Evolutionary conservation across 1,140 invertebrate genomes (phyloP).

Genomic region (Coelopa frigida): DNA sequence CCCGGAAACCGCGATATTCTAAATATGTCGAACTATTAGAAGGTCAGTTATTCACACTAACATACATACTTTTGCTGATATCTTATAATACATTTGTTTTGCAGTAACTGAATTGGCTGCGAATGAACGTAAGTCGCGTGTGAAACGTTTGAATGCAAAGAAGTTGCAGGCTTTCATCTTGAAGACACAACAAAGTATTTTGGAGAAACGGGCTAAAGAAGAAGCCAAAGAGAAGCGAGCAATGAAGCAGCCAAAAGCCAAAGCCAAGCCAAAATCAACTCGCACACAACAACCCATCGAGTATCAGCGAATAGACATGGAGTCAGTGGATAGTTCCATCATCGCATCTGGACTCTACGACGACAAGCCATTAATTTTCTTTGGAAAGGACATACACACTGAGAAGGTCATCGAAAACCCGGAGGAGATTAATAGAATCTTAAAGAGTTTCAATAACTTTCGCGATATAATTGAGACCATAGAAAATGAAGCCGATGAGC

Average conservation of each 20-base stretch:
- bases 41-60: constrained; percentile 17
- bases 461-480: constrained; percentile 45
- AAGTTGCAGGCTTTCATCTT: constrained; percentile 57
- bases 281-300: constrained; percentile 25
- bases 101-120: constrained; percentile 55
- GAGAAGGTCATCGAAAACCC: constrained; percentile 27
- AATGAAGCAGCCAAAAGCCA: constrained; percentile 12
- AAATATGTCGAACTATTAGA: constrained; percentile 40
- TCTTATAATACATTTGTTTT: constrained; percentile 13
- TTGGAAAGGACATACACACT: constrained; percentile 33
- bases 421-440: constrained; percentile 29
- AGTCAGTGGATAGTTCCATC: constrained; percentile 25
- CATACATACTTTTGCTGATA: not conserved
- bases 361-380: constrained; percentile 37
- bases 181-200: constrained; percentile 48
- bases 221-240: no score
- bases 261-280: constrained; percentile 23
- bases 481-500: constrained; percentile 45
- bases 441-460: constrained; percentile 36
- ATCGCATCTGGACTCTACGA: constrained; percentile 30
- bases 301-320: constrained; percentile 35
- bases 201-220: constrained; percentile 30
- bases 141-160: constrained; percentile 55
- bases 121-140: constrained; percentile 55
- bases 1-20: constrained; percentile 32